Evolutionary conservation across 2,797 vertebrate species (phyloP).

Genomic region (Sebastes taczanowskii): DNA sequence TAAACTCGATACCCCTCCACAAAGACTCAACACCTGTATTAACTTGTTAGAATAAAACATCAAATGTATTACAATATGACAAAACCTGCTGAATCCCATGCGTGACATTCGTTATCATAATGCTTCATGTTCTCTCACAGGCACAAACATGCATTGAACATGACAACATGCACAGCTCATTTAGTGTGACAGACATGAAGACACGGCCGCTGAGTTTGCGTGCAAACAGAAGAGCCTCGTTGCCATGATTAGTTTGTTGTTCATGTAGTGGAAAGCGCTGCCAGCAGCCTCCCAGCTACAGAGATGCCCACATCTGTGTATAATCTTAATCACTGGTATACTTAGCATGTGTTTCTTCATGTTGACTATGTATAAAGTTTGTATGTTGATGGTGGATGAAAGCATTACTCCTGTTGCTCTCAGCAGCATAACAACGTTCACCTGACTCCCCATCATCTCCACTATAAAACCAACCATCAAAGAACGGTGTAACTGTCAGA

Average conservation of each 20-base stretch:
- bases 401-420: conserved; percentile 2
- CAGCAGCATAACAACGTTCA: neutral
- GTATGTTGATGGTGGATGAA: neutral
- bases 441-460: conserved; percentile 25
- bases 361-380: neutral
- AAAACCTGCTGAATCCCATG: neutral
- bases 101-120: neutral
- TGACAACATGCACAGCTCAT: neutral
- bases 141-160: neutral
- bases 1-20: conserved; percentile 14
- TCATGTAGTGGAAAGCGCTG: conserved; percentile 25
- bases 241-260: neutral
- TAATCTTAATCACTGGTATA: neutral
- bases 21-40: neutral
- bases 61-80: neutral
- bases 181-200: neutral
- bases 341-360: neutral
- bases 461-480: conserved; percentile 24
- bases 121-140: neutral
- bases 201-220: neutral
- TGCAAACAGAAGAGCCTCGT: conserved; percentile 2
- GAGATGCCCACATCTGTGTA: neutral
- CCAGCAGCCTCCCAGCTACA: neutral
- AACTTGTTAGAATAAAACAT: neutral
- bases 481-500: conserved; percentile 27